Percentiles rank a stretch among this genome's conserved stretches.
Evolutionary conservation across 2,113 vertebrate species (phyloP).

Genomic region (Poeciliopsis retropinna): DNA sequence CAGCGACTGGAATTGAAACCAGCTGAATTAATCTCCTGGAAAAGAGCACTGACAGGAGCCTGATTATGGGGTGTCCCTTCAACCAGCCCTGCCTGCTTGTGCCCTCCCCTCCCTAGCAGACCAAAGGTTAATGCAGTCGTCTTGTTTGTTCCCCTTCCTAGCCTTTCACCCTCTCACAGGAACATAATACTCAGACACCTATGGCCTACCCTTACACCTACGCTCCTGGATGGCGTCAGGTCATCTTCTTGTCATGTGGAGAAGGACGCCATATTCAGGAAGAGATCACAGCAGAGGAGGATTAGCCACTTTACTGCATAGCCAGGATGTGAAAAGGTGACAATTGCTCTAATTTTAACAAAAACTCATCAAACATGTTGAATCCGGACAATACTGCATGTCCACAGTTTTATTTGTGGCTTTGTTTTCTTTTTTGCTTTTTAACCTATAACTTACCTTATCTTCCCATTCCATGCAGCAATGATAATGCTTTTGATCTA

Average conservation of each 20-base stretch:
- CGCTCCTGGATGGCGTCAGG: constrained; percentile 31
- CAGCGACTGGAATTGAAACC: constrained; percentile 76
- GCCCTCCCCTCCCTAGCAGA: constrained; percentile 74
- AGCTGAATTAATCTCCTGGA: constrained; percentile 82
- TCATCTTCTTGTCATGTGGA: constrained; percentile 44
- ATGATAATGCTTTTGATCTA: background rate
- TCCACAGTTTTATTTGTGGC: background rate
- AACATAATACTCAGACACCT: constrained; percentile 61
- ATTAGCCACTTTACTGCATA: constrained; percentile 82
- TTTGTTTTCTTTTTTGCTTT: background rate
- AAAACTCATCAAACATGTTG: constrained; percentile 1
- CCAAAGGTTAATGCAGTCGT: constrained; percentile 84
- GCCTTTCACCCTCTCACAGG: constrained; percentile 72
- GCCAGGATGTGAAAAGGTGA: constrained; percentile 80
- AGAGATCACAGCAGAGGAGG: constrained; percentile 24
- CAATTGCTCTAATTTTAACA: constrained; percentile 1
- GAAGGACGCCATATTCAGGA: constrained; percentile 23
- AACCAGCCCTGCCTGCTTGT: constrained; percentile 65
- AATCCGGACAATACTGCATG: background rate
- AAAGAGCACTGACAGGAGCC: constrained; percentile 79
- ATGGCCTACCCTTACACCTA: constrained; percentile 19
- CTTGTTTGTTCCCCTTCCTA: constrained; percentile 77
- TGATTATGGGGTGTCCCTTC: constrained; percentile 81
- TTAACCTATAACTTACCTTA: background rate
- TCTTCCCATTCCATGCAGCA: background rate